Conservation (phyloP, 2,797 vertebrate species). For the Anas bernieri region DNA sequence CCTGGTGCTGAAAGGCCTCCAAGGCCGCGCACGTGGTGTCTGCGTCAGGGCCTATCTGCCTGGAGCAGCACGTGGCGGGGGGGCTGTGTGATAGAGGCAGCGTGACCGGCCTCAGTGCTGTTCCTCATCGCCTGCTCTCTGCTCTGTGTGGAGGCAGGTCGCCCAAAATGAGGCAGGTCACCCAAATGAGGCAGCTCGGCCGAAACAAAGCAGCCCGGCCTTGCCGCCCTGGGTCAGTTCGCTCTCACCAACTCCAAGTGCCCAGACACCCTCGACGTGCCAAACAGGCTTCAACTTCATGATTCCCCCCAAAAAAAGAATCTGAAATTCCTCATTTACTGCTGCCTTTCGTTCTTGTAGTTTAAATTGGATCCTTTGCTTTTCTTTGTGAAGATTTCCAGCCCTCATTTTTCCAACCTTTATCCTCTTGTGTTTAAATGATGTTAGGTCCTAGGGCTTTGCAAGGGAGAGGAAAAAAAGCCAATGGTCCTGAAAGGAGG, state of each 20-base stretch:
- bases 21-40: accelerated
- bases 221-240: not conserved
- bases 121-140: not conserved
- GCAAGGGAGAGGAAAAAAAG: not conserved
- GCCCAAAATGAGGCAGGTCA: not conserved
- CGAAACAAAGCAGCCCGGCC: not conserved
- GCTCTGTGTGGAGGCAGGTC: not conserved
- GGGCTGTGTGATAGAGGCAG: not conserved
- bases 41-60: not conserved
- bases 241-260: not conserved
- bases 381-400: accelerated
- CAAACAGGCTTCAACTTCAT: not conserved
- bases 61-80: not conserved
- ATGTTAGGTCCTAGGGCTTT: not conserved
- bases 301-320: accelerated
- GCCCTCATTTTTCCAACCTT: not conserved
- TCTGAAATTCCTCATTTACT: not conserved
- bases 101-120: accelerated
- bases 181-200: not conserved
- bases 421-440: not conserved
- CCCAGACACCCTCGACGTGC: not conserved
- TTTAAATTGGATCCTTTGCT: accelerated
- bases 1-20: not conserved
- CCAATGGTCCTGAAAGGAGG: not conserved
- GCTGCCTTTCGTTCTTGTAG: not conserved